phyloP scores from a whole-genome alignment of 2,888 invertebrate species.

The Ferrisia virgata region DNA sequence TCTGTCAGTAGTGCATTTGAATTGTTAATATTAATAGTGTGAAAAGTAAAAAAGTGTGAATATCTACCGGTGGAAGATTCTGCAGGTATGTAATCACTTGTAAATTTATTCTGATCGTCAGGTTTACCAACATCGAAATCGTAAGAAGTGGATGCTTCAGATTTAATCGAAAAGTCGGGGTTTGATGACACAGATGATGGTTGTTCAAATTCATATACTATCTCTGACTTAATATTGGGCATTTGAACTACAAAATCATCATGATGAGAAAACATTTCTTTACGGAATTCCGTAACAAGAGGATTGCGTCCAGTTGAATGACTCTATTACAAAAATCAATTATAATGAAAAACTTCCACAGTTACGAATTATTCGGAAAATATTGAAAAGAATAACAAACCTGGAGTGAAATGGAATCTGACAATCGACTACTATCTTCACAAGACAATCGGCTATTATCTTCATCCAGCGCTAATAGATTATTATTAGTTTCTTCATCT shows the following conservation, averaged over 20 bases:
- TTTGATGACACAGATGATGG: neutral
- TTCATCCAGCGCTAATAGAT: conserved; percentile 70
- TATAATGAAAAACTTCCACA: neutral
- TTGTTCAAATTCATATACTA: conserved; percentile 4
- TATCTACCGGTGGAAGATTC: conserved; percentile 30
- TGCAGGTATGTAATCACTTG: neutral
- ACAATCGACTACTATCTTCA: conserved; percentile 66
- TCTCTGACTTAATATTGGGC: conserved; percentile 28
- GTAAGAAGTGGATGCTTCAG: conserved; percentile 38
- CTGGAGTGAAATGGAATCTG: conserved; percentile 64
- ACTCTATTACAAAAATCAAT: neutral
- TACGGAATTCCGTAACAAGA: conserved; percentile 62
- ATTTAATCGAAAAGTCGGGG: conserved; percentile 32
- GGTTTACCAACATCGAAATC: conserved; percentile 47
- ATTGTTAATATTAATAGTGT: neutral
- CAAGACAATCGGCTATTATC: conserved; percentile 67
- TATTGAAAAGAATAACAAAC: conserved; percentile 47
- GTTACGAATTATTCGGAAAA: conserved; percentile 5
- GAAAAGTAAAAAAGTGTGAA: no score
- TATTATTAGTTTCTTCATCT: conserved; percentile 67
- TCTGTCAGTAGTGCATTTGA: neutral
- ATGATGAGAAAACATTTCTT: conserved; percentile 59
- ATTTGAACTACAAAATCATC: conserved; percentile 47
- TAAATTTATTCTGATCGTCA: conserved; percentile 36
- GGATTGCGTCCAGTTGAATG: conserved; percentile 49